These are phyloP conservation scores for Alcis repandata DNA, from an alignment of 2,888 invertebrate genomes.

Conservation along the genomic window DNA sequence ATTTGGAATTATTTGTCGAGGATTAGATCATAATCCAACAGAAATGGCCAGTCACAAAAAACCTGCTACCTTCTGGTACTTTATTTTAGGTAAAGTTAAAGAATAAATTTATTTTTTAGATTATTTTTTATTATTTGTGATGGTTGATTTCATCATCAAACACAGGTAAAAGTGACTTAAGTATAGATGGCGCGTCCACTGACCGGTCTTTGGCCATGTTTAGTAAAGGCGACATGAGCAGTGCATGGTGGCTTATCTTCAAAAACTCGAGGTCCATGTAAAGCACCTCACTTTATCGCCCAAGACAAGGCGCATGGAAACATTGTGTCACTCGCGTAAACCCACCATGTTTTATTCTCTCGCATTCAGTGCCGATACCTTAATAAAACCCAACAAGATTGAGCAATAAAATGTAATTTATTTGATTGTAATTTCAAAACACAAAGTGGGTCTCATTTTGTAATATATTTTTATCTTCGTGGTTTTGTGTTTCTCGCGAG, in stretches of 20 bases:
- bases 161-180: not conserved
- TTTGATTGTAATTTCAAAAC: constrained; percentile 87
- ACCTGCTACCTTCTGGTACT: constrained; percentile 19
- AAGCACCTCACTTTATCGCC: constrained; percentile 73
- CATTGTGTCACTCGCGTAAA: constrained; percentile 81
- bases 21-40: constrained; percentile 50
- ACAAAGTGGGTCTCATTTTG: constrained; percentile 86
- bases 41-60: constrained; percentile 33
- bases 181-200: not conserved
- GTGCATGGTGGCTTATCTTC: constrained; percentile 76
- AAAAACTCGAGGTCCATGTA: constrained; percentile 76
- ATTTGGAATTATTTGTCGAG: constrained; percentile 58
- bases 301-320: constrained; percentile 65
- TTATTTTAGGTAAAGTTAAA: constrained; percentile 1
- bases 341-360: constrained; percentile 84
- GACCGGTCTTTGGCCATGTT: constrained; percentile 3
- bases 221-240: constrained; percentile 65
- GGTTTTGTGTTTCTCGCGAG: constrained; percentile 81
- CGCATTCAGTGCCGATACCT: constrained; percentile 84
- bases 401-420: constrained; percentile 87
- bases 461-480: constrained; percentile 85
- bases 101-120: not conserved
- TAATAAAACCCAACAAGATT: constrained; percentile 86
- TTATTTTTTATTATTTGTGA: not conserved
- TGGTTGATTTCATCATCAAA: not conserved